Conservation (phyloP, 2,888 invertebrate species). For the Diaprepes abbreviatus region DNA sequence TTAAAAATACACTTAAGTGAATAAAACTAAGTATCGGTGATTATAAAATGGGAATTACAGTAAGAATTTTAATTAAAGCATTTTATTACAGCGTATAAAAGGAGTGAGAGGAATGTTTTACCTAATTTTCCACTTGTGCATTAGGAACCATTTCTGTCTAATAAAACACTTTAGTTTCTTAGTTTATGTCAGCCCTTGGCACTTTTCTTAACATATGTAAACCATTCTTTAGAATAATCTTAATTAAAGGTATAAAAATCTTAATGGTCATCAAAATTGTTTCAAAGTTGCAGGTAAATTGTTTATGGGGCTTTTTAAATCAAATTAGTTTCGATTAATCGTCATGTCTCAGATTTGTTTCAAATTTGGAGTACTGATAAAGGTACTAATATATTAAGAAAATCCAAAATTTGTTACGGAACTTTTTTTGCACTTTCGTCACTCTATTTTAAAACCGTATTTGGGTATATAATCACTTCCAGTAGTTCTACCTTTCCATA, state of each 20-base stretch:
- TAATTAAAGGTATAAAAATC: slow-evolving; percentile 7
- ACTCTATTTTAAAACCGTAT: too few relatives aligned
- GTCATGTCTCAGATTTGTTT: too few relatives aligned
- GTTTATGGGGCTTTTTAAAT: too few relatives aligned
- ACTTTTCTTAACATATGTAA: slow-evolving; percentile 20
- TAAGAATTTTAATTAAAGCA: slow-evolving; percentile 34
- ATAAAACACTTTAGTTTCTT: slow-evolving; percentile 34
- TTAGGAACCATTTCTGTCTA: slow-evolving; percentile 30
- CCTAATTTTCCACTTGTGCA: slow-evolving; percentile 31
- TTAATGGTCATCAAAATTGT: too few relatives aligned
- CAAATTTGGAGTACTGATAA: too few relatives aligned
- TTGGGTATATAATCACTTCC: too few relatives aligned
- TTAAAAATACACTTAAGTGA: not conserved
- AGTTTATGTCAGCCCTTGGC: slow-evolving; percentile 26
- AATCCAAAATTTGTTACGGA: too few relatives aligned
- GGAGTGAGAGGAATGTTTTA: slow-evolving; percentile 27
- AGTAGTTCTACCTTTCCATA: too few relatives aligned
- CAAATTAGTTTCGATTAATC: too few relatives aligned
- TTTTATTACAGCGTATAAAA: slow-evolving; percentile 32
- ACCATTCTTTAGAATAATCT: slow-evolving; percentile 7
- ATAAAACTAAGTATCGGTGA: slow-evolving; percentile 9
- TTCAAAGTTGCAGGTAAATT: too few relatives aligned
- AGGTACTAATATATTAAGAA: too few relatives aligned
- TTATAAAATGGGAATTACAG: slow-evolving; percentile 28
- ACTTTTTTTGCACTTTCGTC: too few relatives aligned